phyloP scores from a whole-genome alignment of 2,888 invertebrate species.

The Cosmopolites sordidus region DNA sequence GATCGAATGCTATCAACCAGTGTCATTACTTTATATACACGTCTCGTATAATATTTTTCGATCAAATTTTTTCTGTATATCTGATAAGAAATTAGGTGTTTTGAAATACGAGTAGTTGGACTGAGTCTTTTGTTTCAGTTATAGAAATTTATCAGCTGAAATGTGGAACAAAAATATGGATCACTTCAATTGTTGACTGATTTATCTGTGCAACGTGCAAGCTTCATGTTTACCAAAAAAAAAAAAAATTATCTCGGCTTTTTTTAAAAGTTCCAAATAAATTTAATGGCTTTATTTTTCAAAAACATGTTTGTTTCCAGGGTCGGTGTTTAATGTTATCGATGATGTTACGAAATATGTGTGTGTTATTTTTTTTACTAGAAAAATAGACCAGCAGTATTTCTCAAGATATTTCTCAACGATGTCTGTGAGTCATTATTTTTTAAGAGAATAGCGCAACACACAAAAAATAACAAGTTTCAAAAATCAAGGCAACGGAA shows the following conservation, averaged over 20 bases:
- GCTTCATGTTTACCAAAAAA: too few species aligned
- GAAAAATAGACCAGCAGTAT: constrained; percentile 12
- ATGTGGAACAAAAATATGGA: too few species aligned
- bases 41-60: too few species aligned
- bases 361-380: constrained; percentile 13
- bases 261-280: constrained; percentile 5
- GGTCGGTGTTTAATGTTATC: constrained; percentile 14
- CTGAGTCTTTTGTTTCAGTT: too few species aligned
- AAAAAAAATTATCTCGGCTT: neutral
- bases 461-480: constrained; percentile 16
- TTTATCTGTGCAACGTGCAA: too few species aligned
- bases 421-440: constrained; percentile 19
- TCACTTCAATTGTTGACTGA: too few species aligned
- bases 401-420: constrained; percentile 15
- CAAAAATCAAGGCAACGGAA: constrained; percentile 14
- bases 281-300: constrained; percentile 9
- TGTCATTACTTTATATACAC: too few species aligned
- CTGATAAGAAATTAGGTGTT: too few species aligned
- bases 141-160: too few species aligned
- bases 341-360: constrained; percentile 14
- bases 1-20: too few species aligned
- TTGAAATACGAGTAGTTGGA: too few species aligned
- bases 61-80: too few species aligned
- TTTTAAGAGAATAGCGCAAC: constrained; percentile 14
- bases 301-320: constrained; percentile 11